Conservation (phyloP, 2,888 invertebrate species). For the Pyrrhia umbra region DNA sequence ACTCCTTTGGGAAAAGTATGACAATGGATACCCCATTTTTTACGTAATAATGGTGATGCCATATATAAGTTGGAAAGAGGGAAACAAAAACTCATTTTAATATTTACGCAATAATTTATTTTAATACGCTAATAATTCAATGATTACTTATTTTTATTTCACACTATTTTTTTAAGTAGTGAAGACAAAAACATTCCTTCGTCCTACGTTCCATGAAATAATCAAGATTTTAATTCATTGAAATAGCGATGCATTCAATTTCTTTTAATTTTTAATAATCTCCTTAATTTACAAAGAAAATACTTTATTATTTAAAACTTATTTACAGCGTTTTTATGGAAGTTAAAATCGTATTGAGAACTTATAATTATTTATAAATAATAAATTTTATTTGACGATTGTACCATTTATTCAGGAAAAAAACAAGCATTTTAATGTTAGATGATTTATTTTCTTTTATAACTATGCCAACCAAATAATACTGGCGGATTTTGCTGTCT, state of each 20-base stretch:
- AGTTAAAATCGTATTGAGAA: constrained; percentile 42
- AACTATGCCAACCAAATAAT: constrained; percentile 36
- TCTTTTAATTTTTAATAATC: constrained; percentile 43
- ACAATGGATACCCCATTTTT: too few relatives aligned
- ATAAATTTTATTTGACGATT: constrained; percentile 53
- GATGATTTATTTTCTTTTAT: constrained; percentile 18
- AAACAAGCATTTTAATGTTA: neutral
- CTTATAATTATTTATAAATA: constrained; percentile 15
- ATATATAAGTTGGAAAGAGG: too few relatives aligned
- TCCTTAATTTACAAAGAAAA: constrained; percentile 51
- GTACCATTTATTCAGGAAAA: constrained; percentile 34
- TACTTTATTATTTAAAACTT: constrained; percentile 43
- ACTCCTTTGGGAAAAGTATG: too few relatives aligned
- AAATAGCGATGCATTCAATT: constrained; percentile 59
- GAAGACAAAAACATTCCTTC: constrained; percentile 81
- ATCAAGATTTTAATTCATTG: constrained; percentile 58
- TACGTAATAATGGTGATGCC: too few relatives aligned
- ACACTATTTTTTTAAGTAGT: constrained; percentile 84
- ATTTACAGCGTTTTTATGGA: constrained; percentile 54
- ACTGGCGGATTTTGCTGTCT: constrained; percentile 21
- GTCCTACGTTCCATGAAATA: constrained; percentile 65
- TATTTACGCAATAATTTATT: constrained; percentile 88
- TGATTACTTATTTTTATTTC: constrained; percentile 83
- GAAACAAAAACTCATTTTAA: constrained; percentile 54
- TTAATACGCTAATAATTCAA: constrained; percentile 88